Evolutionary conservation across 2,797 vertebrate genomes (phyloP), one percentile per base, ranked within the genome.

Genomic region (Borostomias antarcticus): DNA sequence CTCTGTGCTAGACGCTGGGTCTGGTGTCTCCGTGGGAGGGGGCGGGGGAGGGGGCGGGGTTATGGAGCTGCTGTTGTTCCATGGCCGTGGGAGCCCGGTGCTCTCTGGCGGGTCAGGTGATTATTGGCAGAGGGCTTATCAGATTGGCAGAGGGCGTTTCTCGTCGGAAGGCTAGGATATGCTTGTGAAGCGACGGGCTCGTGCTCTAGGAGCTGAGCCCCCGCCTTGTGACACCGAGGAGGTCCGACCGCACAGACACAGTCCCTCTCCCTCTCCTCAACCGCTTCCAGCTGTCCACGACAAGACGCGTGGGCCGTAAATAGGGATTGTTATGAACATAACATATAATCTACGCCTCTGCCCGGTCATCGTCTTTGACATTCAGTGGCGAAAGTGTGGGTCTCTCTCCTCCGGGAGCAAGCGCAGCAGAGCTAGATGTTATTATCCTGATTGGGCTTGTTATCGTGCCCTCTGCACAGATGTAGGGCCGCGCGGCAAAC

Each of bases 91-190:
- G 17, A 11, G 3, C 11, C n/a, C 45, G 11, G 30, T 40, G 30
- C 30, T 71, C 35, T 72, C 37, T 30, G 40, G 45, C 58, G n/a
- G 21, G 37, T 59, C 30, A 21, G 35, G 58, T 57, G 26, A 70
- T 61, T 64, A 28, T 29, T 6, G 9, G 40, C 47, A 51, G 9
- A 1, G 7, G 63, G 37, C 63, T 47, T 32, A 47, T 65, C 26
- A 45, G 28, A 63, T 37, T n/a, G n/a, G n/a, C n/a, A 33, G 4
- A 52, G 47, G 21, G 19, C 48, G n/a, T n/a, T n/a, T n/a, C n/a
- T n/a, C n/a, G n/a, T n/a, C 21, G 48, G 23, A 4, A 9, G 3
- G 19, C 23, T 51, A n/a, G n/a, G 48, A n/a, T 48, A 48, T 7
- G 45, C 9, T 35, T n/a, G 4, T 15, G 45, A 48, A 48, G 45